These are phyloP conservation scores for Ellobium chinense DNA, from an alignment of 2,888 invertebrate genomes.

Conservation along the genomic window DNA sequence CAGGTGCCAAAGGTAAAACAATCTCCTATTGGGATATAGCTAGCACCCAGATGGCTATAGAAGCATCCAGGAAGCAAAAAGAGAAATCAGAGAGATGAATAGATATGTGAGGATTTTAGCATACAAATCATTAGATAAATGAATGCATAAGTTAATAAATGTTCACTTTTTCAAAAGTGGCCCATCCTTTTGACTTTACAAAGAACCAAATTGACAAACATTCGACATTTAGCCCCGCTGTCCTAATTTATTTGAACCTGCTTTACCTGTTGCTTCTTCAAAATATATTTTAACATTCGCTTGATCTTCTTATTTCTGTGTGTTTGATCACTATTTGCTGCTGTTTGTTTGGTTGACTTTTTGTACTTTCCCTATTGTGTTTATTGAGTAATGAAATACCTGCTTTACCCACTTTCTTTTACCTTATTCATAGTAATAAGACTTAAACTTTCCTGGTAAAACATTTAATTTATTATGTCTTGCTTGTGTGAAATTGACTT, in stretches of 20 bases:
- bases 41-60: too few species aligned
- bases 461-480: not conserved
- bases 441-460: not conserved
- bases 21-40: too few species aligned
- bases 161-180: not conserved
- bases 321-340: too few species aligned
- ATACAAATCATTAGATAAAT: too few species aligned
- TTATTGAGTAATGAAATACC: not conserved
- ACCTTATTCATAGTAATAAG: not conserved
- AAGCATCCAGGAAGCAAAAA: too few species aligned
- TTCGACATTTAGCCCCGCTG: not conserved
- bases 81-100: too few species aligned
- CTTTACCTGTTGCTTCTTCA: not conserved
- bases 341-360: not conserved
- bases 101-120: too few species aligned
- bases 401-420: not conserved
- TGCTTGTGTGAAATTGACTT: not conserved
- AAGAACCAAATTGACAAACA: constrained; percentile 32
- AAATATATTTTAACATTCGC: too few species aligned
- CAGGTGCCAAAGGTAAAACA: too few species aligned
- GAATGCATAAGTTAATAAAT: too few species aligned
- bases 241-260: not conserved
- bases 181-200: not conserved
- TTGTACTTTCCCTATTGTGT: not conserved
- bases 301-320: not conserved